These are phyloP conservation scores for Ptyas mucosa DNA, from an alignment of 2,113 vertebrate species.

Conservation along the genomic window DNA sequence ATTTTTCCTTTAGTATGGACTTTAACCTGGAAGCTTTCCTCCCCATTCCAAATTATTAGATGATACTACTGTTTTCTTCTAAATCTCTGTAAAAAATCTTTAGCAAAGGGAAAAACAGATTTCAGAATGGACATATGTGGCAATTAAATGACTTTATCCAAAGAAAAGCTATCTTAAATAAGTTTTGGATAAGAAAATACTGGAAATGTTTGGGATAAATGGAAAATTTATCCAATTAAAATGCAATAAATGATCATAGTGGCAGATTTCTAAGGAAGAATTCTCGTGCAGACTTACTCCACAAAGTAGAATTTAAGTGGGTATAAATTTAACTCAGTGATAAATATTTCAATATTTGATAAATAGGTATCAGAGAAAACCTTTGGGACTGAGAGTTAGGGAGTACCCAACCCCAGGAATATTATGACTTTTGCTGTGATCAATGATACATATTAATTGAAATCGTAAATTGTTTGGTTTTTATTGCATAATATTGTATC, in stretches of 20 bases:
- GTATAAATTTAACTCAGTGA: not conserved
- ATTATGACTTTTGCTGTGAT: not conserved
- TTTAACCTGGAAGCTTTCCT: not conserved
- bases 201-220: not conserved
- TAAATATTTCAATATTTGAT: not conserved
- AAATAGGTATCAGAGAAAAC: not conserved
- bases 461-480: not conserved
- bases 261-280: not conserved
- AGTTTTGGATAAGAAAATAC: not conserved
- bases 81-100: not conserved
- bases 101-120: not conserved
- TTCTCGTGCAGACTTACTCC: not conserved
- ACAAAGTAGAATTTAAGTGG: not conserved
- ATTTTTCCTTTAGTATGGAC: not conserved
- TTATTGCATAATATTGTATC: not conserved
- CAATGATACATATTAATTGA: not conserved
- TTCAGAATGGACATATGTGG: not conserved
- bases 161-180: not conserved
- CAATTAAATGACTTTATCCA: not conserved
- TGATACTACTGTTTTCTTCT: not conserved
- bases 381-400: not conserved
- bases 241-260: not conserved
- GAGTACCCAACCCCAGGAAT: not conserved
- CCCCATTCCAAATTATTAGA: not conserved
- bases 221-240: not conserved